Base-by-base conservation (phyloP, 92 coral and sea anemone genomes). In the Anthopleura xanthogrammica region DNA sequence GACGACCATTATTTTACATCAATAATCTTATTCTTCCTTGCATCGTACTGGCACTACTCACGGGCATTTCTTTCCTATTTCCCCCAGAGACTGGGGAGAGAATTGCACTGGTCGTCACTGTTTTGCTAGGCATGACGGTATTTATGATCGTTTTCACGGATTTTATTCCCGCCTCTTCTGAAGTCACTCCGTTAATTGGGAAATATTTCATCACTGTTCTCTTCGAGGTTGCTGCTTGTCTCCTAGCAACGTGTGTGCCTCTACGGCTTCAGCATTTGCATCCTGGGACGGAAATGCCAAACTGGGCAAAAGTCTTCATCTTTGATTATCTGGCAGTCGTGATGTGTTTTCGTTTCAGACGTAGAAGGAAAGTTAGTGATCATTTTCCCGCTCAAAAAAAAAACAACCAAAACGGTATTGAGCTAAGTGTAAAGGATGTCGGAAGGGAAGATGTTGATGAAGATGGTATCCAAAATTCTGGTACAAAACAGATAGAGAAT, bases 31-130 rank as follows among this genome's bases (percentile, higher is more conserved):
- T 96, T 66, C 76, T 96, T 5, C 99, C 99, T 3, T 96, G 99
- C 65, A 77, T 96, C n/a, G 87, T 96, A 55, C 86, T 96, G 77
- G 99, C 95, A 46, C 85, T 90, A 48, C 87, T 96, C 46, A 95
- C 98, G 22, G 89, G 90, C 29, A 80, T 87, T 7, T 90, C 99
- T 8, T 96, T 96, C 81, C 84, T 94, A 48, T 92, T 96, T 50
- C 99, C 99, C 75, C 99, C 99, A 50, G 97, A 96, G 85, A 92
- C 99, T 46, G 99, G 99, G 52, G 99, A 96, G 77, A 84, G 99
- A 76, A 94, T 96, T 46, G 93, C 99, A 19, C 88, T 96, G 19
- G 97, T 94, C 76, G 88, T 96, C 75, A 96, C 99, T 3, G 93
- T 95, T 56, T 90, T 94, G 58, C 86, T 92, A 16, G 99, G 99